Evolutionary conservation across 2,888 invertebrate genomes (phyloP).

Genomic region (Drosophila infuscata): DNA sequence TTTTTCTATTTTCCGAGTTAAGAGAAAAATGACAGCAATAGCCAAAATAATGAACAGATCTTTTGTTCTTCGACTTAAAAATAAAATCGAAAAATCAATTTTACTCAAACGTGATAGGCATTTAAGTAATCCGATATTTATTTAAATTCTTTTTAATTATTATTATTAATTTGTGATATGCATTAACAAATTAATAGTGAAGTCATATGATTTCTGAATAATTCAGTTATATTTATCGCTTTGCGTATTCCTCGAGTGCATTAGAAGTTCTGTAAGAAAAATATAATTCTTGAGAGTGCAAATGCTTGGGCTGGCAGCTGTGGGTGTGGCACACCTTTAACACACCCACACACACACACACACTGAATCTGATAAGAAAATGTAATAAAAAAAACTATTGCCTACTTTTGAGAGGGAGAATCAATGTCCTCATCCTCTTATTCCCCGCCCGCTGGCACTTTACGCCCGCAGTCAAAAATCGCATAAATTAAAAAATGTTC

Average conservation of each 20-base stretch:
- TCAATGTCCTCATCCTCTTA: slow-evolving; percentile 20
- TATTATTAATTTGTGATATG: background rate
- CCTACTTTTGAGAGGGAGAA: slow-evolving; percentile 57
- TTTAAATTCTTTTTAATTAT: no score
- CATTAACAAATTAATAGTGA: background rate
- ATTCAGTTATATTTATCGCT: background rate
- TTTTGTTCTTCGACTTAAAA: background rate
- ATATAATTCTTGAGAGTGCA: slow-evolving; percentile 2
- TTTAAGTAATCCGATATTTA: background rate
- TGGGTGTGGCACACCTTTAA: background rate
- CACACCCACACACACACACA: background rate
- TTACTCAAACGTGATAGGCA: background rate
- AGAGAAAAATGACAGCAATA: background rate
- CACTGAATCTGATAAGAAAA: slow-evolving; percentile 2
- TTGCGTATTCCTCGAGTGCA: background rate
- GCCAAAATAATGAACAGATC: background rate
- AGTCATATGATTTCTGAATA: background rate
- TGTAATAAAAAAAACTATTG: slow-evolving; percentile 56
- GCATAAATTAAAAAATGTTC: slow-evolving; percentile 77
- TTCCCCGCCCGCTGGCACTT: slow-evolving; percentile 12
- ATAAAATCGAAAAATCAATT: background rate
- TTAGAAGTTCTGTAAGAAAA: background rate
- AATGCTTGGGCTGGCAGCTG: background rate
- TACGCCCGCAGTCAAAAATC: slow-evolving; percentile 65
- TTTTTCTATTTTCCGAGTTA: background rate